These are phyloP conservation scores for Selene dorsalis DNA, from an alignment of 2,797 vertebrate genomes.

Conservation along the genomic window DNA sequence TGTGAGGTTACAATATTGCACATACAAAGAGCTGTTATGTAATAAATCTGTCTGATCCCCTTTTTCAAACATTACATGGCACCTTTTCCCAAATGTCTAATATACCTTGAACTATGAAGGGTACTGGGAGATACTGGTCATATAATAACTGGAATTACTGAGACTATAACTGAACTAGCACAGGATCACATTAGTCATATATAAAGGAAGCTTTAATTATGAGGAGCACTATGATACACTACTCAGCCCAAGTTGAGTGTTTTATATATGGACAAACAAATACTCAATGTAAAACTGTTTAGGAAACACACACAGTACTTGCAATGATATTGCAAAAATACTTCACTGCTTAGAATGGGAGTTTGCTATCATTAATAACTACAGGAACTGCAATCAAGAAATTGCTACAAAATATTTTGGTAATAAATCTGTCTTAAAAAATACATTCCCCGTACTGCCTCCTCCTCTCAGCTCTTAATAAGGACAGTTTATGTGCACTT, in stretches of 20 bases:
- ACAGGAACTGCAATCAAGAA: slow-evolving; percentile 55
- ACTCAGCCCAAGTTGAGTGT: slow-evolving; percentile 13
- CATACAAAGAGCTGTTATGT: slow-evolving; percentile 37
- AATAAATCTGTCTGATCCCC: slow-evolving; percentile 37
- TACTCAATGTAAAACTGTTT: slow-evolving; percentile 32
- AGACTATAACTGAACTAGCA: neutral
- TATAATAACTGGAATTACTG: slow-evolving; percentile 26
- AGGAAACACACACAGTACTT: slow-evolving; percentile 38
- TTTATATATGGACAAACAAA: slow-evolving; percentile 20
- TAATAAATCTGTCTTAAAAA: slow-evolving; percentile 69
- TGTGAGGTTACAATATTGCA: slow-evolving; percentile 63
- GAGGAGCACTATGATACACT: slow-evolving; percentile 27
- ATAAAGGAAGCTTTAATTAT: slow-evolving; percentile 16
- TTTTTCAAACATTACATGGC: slow-evolving; percentile 17
- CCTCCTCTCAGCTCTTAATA: slow-evolving; percentile 28
- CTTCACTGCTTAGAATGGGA: slow-evolving; percentile 31
- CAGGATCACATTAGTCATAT: slow-evolving; percentile 28
- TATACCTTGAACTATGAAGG: slow-evolving; percentile 13
- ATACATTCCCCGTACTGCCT: slow-evolving; percentile 53
- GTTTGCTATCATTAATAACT: slow-evolving; percentile 50
- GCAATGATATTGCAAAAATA: slow-evolving; percentile 57
- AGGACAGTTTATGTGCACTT: slow-evolving; percentile 10
- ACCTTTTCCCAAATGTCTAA: slow-evolving; percentile 14
- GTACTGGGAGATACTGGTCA: slow-evolving; percentile 8
- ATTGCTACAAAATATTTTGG: slow-evolving; percentile 68